Evolutionary conservation across 1,140 invertebrate species (phyloP), one percentile per base, ranked within the genome.

Genomic region (Gonioctena quinquepunctata): DNA sequence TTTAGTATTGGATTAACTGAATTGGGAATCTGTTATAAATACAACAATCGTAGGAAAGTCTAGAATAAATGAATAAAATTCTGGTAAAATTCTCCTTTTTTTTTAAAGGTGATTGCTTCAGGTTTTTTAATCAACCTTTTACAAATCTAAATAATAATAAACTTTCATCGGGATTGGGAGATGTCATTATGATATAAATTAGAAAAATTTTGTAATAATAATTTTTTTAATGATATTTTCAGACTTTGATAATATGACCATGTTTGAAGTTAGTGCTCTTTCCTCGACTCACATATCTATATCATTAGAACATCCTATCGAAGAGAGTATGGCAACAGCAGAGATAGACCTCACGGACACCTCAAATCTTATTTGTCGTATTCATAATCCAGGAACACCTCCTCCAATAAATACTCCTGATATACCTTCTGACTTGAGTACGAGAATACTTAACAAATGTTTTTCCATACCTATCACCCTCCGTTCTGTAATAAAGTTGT

Each of bases 381-480:
- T 88, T 77, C 87, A 89, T 81, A 81, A 75, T 71, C 79, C 80
- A 2, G 77, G 79, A n/a, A 74, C 77, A 11, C 75, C 77, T 16
- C 88, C 74, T 83, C 87, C 57, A 80, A 88, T 73, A 83, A 85
- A 86, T 69, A 79, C 83, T 1, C 82, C 82, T 54, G 89, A 91
- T 33, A 84, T 87, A 59, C 84, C 89, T 0, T 89, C 94, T 23
- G 94, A 97, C 52, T 87, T 93, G 77, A 89, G 93, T 18, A 93
- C 90, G 0, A 91, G 91, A 81, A 93, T 96, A n/a, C 87, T 97
- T 64, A 95, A 97, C 80, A 92, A 93, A 73, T 95, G 91, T 74
- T 87, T 96, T 70, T 97, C 96, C 13, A 95, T 98, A 80, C 96
- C 96, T 2, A 66, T 97, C 18, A 96, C 95, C 2, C 88, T 94